Base-by-base conservation (phyloP, 1,140 invertebrate species). In the Dreissena polymorpha region DNA sequence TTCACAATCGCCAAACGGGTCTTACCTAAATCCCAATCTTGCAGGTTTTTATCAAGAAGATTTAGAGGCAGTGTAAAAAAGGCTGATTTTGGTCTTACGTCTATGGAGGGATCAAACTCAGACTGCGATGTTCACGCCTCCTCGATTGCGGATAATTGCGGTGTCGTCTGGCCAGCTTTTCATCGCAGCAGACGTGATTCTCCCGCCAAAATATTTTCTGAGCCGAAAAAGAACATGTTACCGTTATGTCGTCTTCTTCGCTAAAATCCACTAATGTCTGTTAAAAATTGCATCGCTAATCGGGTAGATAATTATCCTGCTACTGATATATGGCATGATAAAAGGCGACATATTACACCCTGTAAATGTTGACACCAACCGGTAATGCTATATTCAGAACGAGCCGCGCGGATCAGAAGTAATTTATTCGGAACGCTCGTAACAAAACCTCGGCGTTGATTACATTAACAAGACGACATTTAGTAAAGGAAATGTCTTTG, bases 51-150 rank as follows among this genome's bases (percentile, higher is more conserved):
- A 82, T 82, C 79, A 68, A 49, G 63, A 73, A 53, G 79, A 68
- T 82, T 82, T 82, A 82, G 68, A 74, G 64, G 74, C 50, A 73
- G 79, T 82, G 79, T 82, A 82, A 82, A 82, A 73, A 73, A 27
- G 67, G 60, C 57, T 69, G 81, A 83, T 83, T 83, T 67, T 70
- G 13, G 67, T 64, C 60, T 76, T 64, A 63, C 23, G 67, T 51
- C 27, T 77, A 76, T 77, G 64, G 64, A 68, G 27, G 73, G 50
- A 76, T 70, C 29, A 29, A 18, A 14, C 39, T 60, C 29, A 51
- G 60, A 49, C 50, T 51, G 67, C 60, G 67, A 76, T 83, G 23
- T 83, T 83, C 81, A 83, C 81, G 72, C 81, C 81, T 83, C 27
- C 29, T 2, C 21, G 53, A 51, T 55, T 39, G 39, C 39, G 2